Percentiles rank a stretch among this genome's conserved stretches.
These are phyloP conservation scores for Platygyra sinensis DNA, from an alignment of 64 coral and sea anemone species.

Conservation along the genomic window DNA sequence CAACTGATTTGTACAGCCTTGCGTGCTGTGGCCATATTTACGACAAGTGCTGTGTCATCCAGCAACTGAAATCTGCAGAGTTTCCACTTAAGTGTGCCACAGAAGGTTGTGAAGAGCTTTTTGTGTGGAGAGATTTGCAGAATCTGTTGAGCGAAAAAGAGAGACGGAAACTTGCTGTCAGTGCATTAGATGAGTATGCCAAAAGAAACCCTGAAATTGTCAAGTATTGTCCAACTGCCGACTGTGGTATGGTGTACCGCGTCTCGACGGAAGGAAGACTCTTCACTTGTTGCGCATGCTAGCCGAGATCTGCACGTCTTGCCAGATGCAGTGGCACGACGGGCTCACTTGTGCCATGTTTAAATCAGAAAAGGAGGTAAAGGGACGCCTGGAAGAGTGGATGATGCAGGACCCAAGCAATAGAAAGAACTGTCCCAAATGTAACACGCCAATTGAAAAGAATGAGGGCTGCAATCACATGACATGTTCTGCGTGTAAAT, in stretches of 20 bases:
- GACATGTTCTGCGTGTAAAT: constrained; percentile 47
- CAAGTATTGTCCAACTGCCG: constrained; percentile 72
- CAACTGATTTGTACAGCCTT: constrained; percentile 50
- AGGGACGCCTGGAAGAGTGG: constrained; percentile 66
- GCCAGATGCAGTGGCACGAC: constrained; percentile 70
- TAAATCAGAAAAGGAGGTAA: constrained; percentile 55
- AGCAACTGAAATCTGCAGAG: constrained; percentile 56
- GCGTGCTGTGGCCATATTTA: constrained; percentile 76
- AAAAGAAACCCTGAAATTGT: constrained; percentile 39
- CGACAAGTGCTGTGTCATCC: constrained; percentile 56
- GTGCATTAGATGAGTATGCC: constrained; percentile 5
- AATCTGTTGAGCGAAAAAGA: constrained; percentile 46
- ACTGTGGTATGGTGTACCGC: constrained; percentile 82
- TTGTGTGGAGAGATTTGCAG: constrained; percentile 60
- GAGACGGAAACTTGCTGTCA: not conserved
- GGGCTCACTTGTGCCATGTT: constrained; percentile 71
- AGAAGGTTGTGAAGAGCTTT: constrained; percentile 52
- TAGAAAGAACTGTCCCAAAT: constrained; percentile 71
- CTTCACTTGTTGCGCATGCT: constrained; percentile 65
- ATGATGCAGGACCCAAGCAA: constrained; percentile 61
- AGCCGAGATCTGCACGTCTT: constrained; percentile 63
- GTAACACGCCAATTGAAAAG: constrained; percentile 66
- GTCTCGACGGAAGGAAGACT: constrained; percentile 56
- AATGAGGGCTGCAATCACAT: constrained; percentile 81
- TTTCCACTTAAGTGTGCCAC: constrained; percentile 69